phyloP scores from a whole-genome alignment of 2,113 vertebrate species.

The Mystacornis crossleyi region DNA sequence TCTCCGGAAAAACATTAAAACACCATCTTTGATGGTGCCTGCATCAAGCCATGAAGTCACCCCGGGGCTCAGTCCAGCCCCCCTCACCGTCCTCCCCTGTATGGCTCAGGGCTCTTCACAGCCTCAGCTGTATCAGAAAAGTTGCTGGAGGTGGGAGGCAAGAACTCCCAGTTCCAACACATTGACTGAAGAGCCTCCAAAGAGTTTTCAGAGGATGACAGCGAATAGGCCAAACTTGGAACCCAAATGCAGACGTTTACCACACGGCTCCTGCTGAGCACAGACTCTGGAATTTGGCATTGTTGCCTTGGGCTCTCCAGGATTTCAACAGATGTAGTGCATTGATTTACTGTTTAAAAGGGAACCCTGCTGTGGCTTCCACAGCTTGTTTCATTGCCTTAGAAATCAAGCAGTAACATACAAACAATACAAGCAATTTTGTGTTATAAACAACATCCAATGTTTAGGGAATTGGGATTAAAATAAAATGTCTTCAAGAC shows the following conservation, averaged over 20 bases:
- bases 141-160: background rate
- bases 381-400: slow-evolving; percentile 62
- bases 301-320: slow-evolving; percentile 46
- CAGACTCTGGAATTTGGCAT: slow-evolving; percentile 59
- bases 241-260: slow-evolving; percentile 22
- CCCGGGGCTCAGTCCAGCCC: accelerated
- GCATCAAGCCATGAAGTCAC: background rate
- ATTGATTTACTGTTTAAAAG: slow-evolving; percentile 64
- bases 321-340: slow-evolving; percentile 65
- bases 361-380: slow-evolving; percentile 63
- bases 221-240: slow-evolving; percentile 25
- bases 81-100: background rate
- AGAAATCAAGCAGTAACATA: slow-evolving; percentile 54
- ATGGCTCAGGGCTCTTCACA: background rate
- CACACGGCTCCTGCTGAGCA: slow-evolving; percentile 21
- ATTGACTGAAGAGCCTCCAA: background rate
- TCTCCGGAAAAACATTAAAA: background rate
- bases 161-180: background rate
- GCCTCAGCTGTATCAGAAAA: background rate
- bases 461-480: slow-evolving; percentile 66
- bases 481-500: slow-evolving; percentile 39
- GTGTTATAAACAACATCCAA: slow-evolving; percentile 63
- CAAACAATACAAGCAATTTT: slow-evolving; percentile 65
- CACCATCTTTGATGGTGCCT: background rate
- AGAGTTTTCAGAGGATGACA: background rate